Evolutionary conservation across 2,113 vertebrate species (phyloP).

Genomic region (Verasper variegatus): DNA sequence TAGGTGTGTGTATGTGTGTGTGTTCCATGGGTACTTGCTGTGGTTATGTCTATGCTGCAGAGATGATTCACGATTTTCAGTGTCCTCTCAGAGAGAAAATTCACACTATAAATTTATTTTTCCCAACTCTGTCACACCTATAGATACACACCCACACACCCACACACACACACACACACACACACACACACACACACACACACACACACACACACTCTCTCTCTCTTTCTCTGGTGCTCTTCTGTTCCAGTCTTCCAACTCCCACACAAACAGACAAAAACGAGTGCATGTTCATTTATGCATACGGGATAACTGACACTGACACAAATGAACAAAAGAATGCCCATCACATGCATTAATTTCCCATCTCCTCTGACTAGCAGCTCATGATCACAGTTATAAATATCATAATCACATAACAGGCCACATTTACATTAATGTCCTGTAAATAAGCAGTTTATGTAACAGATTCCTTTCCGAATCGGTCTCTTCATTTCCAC

Average conservation of each 20-base stretch:
- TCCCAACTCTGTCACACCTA: conserved; percentile 52
- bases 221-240: not conserved
- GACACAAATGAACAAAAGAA: conserved; percentile 68
- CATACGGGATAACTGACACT: conserved; percentile 54
- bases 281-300: conserved; percentile 52
- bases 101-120: conserved; percentile 67
- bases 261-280: conserved; percentile 72
- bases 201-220: conserved; percentile 21
- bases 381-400: conserved; percentile 48
- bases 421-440: conserved; percentile 49
- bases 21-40: conserved; percentile 72
- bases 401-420: conserved; percentile 69
- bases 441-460: conserved; percentile 60
- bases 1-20: conserved; percentile 15
- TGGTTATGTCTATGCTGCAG: conserved; percentile 61
- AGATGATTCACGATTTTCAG: conserved; percentile 75
- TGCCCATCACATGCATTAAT: conserved; percentile 49
- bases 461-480: conserved; percentile 50
- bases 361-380: conserved; percentile 45
- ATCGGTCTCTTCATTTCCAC: conserved; percentile 43
- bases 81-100: conserved; percentile 63
- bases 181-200: conserved; percentile 40
- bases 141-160: not conserved
- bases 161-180: conserved; percentile 24
- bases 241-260: conserved; percentile 62